Evolutionary conservation across 2,888 invertebrate genomes (phyloP), one percentile per base, ranked within the genome.

Genomic region (Drosophila formosana): DNA sequence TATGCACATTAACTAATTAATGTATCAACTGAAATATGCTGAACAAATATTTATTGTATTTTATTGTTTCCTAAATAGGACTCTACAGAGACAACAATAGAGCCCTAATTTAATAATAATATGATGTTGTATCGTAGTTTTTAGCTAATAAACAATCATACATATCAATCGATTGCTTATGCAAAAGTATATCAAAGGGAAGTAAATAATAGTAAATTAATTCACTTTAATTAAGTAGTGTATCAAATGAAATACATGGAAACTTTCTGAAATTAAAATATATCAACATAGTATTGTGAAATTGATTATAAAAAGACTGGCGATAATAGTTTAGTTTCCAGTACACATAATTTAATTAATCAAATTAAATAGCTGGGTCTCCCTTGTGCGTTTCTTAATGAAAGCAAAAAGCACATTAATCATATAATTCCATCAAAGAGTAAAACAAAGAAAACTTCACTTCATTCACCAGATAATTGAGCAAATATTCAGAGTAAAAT

Each of bases 91-190:
- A 28, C 3, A 28, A 5, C 0, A 3, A 28, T 28, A 28, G 4
- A 28, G 5, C 5, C 2, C 28, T 3, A 28, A 28, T 28, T 28
- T 28, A 28, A 5, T 28, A 28, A 4, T 5, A 28, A 28, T 18
- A 18, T 18, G 18, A 28, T 5, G 2, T 5, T 5, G 3, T 3
- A 28, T 5, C 28, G 4, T 1, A 3, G 2, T 28, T 30, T 5
- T 30, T 6, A 6, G 18, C 18, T 30, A 0, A 6, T 30, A 30
- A 30, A 1, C 0, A 30, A 25, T 34, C 32, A 41, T 34, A 45
- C 26, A 51, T 11, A 34, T 26, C 13, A 34, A 52, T 50, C 37
- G 53, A 61, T 61, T 32, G 3, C 0, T 41, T 13, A 7, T 3
- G 13, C 1, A 25, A 30, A 30, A 45, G n/a, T 13, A 8, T 25